These are phyloP conservation scores for Cryptocephalus primarius DNA, from an alignment of 2,888 invertebrate genomes.

Conservation along the genomic window DNA sequence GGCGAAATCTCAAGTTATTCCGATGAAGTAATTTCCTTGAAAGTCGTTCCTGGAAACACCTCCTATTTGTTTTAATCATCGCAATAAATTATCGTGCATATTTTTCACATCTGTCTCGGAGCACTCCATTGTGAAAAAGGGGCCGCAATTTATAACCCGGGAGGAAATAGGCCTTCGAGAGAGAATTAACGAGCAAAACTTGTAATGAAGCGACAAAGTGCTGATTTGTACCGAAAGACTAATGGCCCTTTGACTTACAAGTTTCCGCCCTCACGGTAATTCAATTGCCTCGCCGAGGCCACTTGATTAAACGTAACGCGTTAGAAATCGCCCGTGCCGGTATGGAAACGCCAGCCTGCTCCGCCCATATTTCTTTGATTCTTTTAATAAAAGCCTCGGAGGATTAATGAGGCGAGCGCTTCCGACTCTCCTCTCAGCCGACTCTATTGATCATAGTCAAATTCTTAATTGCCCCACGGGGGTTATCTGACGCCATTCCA, in stretches of 20 bases:
- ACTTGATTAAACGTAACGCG: constrained; percentile 34
- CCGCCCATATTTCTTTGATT: constrained; percentile 42
- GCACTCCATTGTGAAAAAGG: constrained; percentile 7
- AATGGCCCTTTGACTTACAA: constrained; percentile 34
- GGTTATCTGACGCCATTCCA: neutral
- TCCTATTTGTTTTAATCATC: constrained; percentile 2
- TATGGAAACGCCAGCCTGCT: constrained; percentile 26
- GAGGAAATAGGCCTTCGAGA: constrained; percentile 10
- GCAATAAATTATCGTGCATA: constrained; percentile 7
- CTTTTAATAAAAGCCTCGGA: constrained; percentile 39
- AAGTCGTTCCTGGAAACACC: neutral
- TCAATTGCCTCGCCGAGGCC: constrained; percentile 28
- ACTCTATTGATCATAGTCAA: constrained; percentile 34
- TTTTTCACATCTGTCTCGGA: constrained; percentile 1
- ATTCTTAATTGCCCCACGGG: constrained; percentile 33
- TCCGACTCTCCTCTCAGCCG: constrained; percentile 20
- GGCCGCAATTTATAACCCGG: constrained; percentile 2
- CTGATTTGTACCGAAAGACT: constrained; percentile 35
- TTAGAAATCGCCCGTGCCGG: constrained; percentile 22
- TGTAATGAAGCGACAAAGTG: constrained; percentile 32
- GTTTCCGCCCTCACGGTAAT: constrained; percentile 36
- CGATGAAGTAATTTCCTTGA: neutral
- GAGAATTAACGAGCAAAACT: constrained; percentile 17
- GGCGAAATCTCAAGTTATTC: neutral
- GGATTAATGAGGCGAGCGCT: constrained; percentile 37